These are phyloP conservation scores for Hylyphantes graminicola DNA, from an alignment of 1,140 invertebrate species.

Conservation along the genomic window DNA sequence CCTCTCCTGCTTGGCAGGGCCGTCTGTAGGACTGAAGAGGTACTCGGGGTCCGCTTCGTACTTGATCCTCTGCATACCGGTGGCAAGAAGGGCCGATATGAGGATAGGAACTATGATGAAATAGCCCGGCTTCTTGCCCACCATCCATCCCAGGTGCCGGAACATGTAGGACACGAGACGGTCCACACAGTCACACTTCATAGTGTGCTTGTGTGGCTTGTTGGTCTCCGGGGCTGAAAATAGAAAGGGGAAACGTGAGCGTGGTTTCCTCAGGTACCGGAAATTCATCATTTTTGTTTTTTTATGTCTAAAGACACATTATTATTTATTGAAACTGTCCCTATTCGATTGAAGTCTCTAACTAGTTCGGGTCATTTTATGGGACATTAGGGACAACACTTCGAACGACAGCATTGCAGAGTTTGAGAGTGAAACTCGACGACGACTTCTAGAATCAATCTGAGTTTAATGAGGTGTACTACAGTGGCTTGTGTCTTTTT, in stretches of 20 bases:
- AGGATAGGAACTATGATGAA: conserved; percentile 88
- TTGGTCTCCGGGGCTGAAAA: conserved; percentile 45
- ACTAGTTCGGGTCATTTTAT: no score
- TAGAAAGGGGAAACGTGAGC: neutral
- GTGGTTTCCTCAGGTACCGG: neutral
- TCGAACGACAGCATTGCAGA: neutral
- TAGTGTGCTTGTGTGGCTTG: conserved; percentile 58
- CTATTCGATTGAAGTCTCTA: no score
- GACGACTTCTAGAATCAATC: neutral
- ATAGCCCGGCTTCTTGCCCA: conserved; percentile 85
- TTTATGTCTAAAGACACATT: no score
- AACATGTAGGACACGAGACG: conserved; percentile 75
- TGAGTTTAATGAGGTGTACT: neutral
- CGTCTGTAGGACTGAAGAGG: conserved; percentile 87
- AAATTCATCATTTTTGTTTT: no score
- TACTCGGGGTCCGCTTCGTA: conserved; percentile 94
- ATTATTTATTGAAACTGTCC: no score
- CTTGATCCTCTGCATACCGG: conserved; percentile 85
- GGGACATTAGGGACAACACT: neutral
- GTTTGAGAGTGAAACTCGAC: neutral
- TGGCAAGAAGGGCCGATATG: conserved; percentile 81
- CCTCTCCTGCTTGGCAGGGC: conserved; percentile 78
- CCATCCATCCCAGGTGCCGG: conserved; percentile 81
- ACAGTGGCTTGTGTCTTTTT: neutral
- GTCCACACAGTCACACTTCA: conserved; percentile 63